Evolutionary conservation across 2,113 vertebrate species (phyloP), one percentile per base, ranked within the genome.

Genomic region (Albula goreensis): DNA sequence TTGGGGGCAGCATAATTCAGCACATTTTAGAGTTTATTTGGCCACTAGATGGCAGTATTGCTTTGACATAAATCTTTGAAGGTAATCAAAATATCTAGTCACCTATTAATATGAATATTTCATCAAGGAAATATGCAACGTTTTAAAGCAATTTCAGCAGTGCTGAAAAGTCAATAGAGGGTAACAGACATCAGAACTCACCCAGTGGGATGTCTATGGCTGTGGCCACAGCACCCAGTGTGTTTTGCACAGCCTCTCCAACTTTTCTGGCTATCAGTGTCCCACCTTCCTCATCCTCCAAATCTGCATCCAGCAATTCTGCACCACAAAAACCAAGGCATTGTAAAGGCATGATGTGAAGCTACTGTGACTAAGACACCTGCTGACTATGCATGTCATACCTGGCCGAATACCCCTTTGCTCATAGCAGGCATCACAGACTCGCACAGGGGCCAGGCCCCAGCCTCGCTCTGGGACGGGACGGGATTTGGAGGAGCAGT

Each of bases 201-300:
- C 98, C 98, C 66, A 99, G 94, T 86, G 98, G 98, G 94, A 99
- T 98, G 95, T 99, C 98, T 25, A 99, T 99, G 85, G 98, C 98
- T 70, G 97, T 99, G 82, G 97, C 98, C 78, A 99, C 98, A 0
- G 97, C 98, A 89, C 98, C 98, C 50, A 99, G 91, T 0, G 98
- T 99, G 93, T 96, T 99, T 94, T 99, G 98, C 83, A 99, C 98
- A 2, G 97, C 98, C 87, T 99, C 98, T 2, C 98, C 98, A 22
- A 99, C 98, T 91, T 97, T 99, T 91, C 98, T 96, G 86, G 98
- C 98, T 22, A 99, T 99, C 91, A 99, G 93, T 0, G 98, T 98
- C 3, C 97, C 96, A 0, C 97, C 96, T 93, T 99, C 98, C 10
- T 99, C 98, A 11, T 99, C 98, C 57, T 96, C 96, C 91, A 93